Conservation (phyloP, 1,140 invertebrate genomes). For the Zaprionus taronus region DNA sequence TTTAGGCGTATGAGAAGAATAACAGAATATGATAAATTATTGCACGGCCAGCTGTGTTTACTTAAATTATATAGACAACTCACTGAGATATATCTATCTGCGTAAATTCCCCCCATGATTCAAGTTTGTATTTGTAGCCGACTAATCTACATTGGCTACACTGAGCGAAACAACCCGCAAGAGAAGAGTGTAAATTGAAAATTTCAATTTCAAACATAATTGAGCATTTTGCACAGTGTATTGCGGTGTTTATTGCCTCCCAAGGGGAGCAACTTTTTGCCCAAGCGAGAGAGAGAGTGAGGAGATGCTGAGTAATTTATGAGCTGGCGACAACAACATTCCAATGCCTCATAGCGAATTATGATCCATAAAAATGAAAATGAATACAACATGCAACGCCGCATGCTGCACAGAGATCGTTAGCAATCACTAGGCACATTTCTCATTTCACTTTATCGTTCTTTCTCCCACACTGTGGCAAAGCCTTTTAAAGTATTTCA, state of each 20-base stretch:
- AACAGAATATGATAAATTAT: slow-evolving; percentile 57
- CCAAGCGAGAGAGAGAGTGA: no score
- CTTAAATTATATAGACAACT: slow-evolving; percentile 16
- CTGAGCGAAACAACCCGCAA: background rate
- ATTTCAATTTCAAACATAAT: background rate
- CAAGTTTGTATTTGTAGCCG: background rate
- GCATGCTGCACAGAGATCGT: background rate
- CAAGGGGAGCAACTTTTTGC: slow-evolving; percentile 17
- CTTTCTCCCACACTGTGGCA: background rate
- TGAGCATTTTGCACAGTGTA: background rate
- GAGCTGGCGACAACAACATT: slow-evolving; percentile 25
- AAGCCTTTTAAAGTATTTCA: slow-evolving; percentile 39
- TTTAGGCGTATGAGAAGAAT: slow-evolving; percentile 29
- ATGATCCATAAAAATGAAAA: slow-evolving; percentile 1
- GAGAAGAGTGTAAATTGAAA: background rate
- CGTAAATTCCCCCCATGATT: background rate
- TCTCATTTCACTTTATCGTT: background rate
- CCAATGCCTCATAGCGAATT: background rate
- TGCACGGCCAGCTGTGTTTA: slow-evolving; percentile 41
- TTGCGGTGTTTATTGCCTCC: slow-evolving; percentile 8
- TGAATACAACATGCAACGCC: slow-evolving; percentile 4
- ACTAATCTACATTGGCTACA: slow-evolving; percentile 1
- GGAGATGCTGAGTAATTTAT: slow-evolving; percentile 44
- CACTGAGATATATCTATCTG: slow-evolving; percentile 14
- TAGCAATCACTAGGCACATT: background rate